phyloP scores from a whole-genome alignment of 2,113 vertebrate species.

The Motacilla alba region DNA sequence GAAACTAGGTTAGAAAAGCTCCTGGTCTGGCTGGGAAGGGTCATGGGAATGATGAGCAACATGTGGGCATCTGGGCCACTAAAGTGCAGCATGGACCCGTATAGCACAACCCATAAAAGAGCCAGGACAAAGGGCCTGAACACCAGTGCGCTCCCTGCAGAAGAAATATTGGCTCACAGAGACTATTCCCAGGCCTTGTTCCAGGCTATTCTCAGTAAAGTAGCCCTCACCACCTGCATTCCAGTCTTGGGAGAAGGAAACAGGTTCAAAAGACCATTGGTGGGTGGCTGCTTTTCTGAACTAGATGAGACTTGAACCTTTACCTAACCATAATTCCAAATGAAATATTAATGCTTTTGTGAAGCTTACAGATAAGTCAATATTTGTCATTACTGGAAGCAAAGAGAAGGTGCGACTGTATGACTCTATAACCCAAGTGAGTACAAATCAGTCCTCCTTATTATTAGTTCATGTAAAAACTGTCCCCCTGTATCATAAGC shows the following conservation, averaged over 20 bases:
- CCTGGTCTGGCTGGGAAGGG: accelerated
- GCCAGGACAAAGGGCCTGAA: not conserved
- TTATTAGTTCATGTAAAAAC: not conserved
- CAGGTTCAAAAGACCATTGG: accelerated
- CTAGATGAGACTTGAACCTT: not conserved
- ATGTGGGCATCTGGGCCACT: accelerated
- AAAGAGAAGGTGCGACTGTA: not conserved
- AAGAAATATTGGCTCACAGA: not conserved
- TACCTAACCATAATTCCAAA: not conserved
- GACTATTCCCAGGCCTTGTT: not conserved
- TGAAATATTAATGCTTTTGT: not conserved
- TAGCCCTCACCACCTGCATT: accelerated
- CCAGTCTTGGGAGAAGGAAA: not conserved
- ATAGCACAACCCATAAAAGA: accelerated
- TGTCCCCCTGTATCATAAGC: not conserved
- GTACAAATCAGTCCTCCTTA: not conserved
- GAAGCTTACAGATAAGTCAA: not conserved
- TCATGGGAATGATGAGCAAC: not conserved
- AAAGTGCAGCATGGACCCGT: not conserved
- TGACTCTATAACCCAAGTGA: not conserved
- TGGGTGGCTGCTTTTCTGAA: not conserved
- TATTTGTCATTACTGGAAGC: not conserved
- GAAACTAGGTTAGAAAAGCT: not conserved
- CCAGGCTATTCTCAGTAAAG: not conserved
- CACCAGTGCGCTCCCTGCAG: accelerated